Percentiles rank a stretch among this genome's conserved stretches.
phyloP scores from a whole-genome alignment of 2,888 invertebrate species.

The Aquatica leii region DNA sequence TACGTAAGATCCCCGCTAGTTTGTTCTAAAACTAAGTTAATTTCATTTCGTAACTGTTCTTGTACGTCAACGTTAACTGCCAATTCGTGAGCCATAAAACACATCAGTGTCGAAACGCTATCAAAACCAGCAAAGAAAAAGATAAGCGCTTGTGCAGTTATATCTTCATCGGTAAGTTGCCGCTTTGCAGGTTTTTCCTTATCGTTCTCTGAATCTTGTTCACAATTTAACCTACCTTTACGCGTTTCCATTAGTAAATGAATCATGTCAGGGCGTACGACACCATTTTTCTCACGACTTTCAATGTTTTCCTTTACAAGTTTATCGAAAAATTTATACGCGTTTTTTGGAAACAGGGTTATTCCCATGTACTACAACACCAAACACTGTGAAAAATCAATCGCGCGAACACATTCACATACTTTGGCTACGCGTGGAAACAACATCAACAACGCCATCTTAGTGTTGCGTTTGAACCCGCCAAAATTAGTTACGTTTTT shows the following conservation, averaged over 20 bases:
- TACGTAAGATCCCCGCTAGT: background rate
- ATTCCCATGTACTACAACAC: background rate
- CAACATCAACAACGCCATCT: background rate
- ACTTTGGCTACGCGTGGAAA: background rate
- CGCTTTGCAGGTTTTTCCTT: background rate
- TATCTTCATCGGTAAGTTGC: slow-evolving; percentile 2
- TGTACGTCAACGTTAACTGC: slow-evolving; percentile 7
- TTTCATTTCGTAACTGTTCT: background rate
- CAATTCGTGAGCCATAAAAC: slow-evolving; percentile 8
- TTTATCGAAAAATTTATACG: background rate
- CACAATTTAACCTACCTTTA: background rate
- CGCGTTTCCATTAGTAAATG: slow-evolving; percentile 7
- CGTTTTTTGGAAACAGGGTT: background rate
- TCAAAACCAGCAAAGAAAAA: slow-evolving; percentile 17
- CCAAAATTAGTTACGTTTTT: background rate
- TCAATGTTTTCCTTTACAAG: background rate
- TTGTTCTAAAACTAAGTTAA: background rate
- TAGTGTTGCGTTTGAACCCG: background rate
- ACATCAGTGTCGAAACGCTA: slow-evolving; percentile 9
- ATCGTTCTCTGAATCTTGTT: background rate
- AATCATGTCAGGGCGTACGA: slow-evolving; percentile 2
- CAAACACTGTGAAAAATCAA: background rate
- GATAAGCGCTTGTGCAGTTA: slow-evolving; percentile 9
- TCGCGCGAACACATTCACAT: too few species aligned
- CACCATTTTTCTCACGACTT: background rate